phyloP scores from a whole-genome alignment of 2,797 vertebrate genomes.

The Pseudopleuronectes americanus region DNA sequence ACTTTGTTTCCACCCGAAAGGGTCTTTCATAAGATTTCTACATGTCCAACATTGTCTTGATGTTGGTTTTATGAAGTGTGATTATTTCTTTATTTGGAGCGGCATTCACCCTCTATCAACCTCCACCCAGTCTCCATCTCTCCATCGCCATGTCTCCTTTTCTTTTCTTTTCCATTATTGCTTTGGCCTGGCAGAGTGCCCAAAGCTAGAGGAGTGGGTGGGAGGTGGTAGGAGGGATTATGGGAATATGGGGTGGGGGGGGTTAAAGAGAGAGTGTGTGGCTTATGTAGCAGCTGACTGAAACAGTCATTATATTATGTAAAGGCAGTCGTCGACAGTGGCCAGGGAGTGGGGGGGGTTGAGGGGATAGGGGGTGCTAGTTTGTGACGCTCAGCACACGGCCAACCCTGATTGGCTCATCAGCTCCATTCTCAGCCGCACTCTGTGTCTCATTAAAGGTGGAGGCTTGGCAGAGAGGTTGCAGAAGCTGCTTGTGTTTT shows the following conservation, averaged over 20 bases:
- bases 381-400: constrained; percentile 63
- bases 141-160: constrained; percentile 40
- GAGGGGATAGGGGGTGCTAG: constrained; percentile 42
- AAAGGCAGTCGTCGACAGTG: constrained; percentile 67
- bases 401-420: constrained; percentile 71
- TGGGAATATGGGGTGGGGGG: constrained; percentile 28
- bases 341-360: constrained; percentile 14
- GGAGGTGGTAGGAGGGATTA: constrained; percentile 45
- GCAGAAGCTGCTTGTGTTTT: constrained; percentile 54
- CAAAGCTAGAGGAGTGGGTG: constrained; percentile 71
- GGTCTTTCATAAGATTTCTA: not conserved
- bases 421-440: constrained; percentile 65
- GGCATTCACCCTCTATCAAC: constrained; percentile 10
- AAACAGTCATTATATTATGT: constrained; percentile 86
- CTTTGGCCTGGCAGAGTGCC: constrained; percentile 82
- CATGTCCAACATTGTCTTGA: not conserved
- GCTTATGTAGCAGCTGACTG: constrained; percentile 81
- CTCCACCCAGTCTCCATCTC: constrained; percentile 31
- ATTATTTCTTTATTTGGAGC: constrained; percentile 3
- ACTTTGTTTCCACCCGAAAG: not conserved
- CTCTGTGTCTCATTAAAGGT: constrained; percentile 70
- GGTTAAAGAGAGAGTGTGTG: constrained; percentile 66
- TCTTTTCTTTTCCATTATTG: constrained; percentile 76
- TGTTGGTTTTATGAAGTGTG: not conserved
- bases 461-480: constrained; percentile 68